Evolutionary conservation across 2,888 invertebrate genomes (phyloP).

Genomic region (Tyria jacobaeae): DNA sequence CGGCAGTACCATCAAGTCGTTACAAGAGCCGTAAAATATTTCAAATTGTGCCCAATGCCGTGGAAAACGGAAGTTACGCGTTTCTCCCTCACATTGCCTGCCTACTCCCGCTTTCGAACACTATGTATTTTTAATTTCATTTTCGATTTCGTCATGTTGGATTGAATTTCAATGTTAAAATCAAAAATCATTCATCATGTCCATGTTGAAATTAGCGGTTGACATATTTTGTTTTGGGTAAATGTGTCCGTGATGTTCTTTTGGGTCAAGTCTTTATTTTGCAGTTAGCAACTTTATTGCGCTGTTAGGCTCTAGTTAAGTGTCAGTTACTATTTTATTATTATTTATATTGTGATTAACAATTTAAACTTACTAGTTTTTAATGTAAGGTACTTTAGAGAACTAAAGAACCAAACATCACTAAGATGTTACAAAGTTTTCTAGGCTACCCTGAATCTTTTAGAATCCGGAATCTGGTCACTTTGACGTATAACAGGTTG

Average conservation of each 20-base stretch:
- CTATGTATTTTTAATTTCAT: constrained; percentile 64
- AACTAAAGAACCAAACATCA: too few relatives aligned
- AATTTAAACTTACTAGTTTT: too few relatives aligned
- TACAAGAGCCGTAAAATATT: constrained; percentile 86
- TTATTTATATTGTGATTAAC: background rate
- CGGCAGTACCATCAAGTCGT: constrained; percentile 85
- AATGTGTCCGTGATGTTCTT: constrained; percentile 27
- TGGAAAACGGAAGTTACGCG: constrained; percentile 86
- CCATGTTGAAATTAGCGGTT: constrained; percentile 41
- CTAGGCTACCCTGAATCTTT: too few relatives aligned
- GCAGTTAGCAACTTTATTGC: constrained; percentile 10
- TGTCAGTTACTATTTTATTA: background rate
- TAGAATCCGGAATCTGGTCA: too few relatives aligned
- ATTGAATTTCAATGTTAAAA: too few relatives aligned
- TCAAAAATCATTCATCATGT: too few relatives aligned
- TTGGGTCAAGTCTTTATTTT: constrained; percentile 24
- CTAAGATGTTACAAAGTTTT: too few relatives aligned
- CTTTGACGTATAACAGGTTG: too few relatives aligned
- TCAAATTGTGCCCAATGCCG: constrained; percentile 86
- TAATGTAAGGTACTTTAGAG: too few relatives aligned
- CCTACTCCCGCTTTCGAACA: constrained; percentile 35
- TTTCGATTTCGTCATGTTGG: constrained; percentile 58
- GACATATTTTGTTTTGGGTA: constrained; percentile 31
- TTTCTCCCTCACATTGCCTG: constrained; percentile 51
- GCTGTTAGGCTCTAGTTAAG: constrained; percentile 1